Evolutionary conservation across 2,888 invertebrate genomes (phyloP).

Genomic region (Mimas tiliae): DNA sequence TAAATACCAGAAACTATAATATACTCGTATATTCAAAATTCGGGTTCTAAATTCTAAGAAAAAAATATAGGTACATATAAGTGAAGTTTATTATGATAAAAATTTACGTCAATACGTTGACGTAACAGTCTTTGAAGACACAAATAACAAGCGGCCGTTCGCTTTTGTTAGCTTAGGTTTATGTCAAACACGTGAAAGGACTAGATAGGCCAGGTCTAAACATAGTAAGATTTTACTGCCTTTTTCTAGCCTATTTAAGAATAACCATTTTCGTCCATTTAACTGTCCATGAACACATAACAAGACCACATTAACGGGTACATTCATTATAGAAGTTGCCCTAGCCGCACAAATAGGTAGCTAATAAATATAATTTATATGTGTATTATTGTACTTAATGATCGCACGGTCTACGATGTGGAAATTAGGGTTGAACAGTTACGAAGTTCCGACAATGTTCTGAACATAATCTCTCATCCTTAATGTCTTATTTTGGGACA

Average conservation of each 20-base stretch:
- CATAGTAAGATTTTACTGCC: not conserved
- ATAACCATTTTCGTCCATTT: not conserved
- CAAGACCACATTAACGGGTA: not conserved
- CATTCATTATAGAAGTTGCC: conserved; percentile 1
- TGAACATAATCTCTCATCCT: conserved; percentile 6
- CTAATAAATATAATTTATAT: conserved; percentile 19
- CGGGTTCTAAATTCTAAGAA: no score
- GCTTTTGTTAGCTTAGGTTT: conserved; percentile 14
- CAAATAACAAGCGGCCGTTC: not conserved
- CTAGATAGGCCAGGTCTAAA: not conserved
- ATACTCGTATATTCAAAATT: no score
- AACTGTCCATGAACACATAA: not conserved
- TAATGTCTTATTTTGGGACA: not conserved
- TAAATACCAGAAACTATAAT: no score
- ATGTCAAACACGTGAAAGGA: not conserved
- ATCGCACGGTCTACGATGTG: not conserved
- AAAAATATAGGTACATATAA: not conserved
- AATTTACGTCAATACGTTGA: not conserved
- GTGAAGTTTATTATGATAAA: not conserved
- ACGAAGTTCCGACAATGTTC: conserved; percentile 9
- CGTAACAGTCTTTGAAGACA: not conserved
- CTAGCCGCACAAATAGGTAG: not conserved
- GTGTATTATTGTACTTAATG: conserved; percentile 2
- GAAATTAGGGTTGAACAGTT: conserved; percentile 1
- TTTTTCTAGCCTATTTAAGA: no score